A percentile compares a stretch with the other conserved stretches of the same genome.
Conservation (phyloP, 2,888 invertebrate species). For the Julus scandinavius region DNA sequence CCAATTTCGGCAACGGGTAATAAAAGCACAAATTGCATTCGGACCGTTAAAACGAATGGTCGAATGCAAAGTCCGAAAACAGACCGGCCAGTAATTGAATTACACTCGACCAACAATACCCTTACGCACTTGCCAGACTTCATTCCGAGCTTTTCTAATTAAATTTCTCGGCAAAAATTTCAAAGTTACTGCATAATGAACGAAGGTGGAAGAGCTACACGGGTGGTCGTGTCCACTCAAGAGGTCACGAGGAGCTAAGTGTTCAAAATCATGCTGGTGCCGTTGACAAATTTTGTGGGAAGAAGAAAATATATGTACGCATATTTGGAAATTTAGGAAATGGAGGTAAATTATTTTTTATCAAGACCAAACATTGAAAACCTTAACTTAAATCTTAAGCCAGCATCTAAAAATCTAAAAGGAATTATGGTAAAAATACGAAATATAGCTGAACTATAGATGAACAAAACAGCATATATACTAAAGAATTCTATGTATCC, state of each 20-base stretch:
- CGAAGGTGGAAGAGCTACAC: background rate
- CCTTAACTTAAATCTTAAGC: too few species aligned
- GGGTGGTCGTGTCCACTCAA: background rate
- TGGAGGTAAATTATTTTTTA: too few species aligned
- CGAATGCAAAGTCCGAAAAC: background rate
- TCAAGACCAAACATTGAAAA: too few species aligned
- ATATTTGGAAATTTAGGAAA: too few species aligned
- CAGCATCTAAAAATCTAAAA: too few species aligned
- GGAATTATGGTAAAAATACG: too few species aligned
- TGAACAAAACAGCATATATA: too few species aligned
- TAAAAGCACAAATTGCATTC: background rate
- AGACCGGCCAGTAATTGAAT: background rate
- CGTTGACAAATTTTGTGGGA: too few species aligned
- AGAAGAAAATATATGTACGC: too few species aligned
- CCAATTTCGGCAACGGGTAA: background rate
- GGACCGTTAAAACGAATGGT: background rate
- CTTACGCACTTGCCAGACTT: slow-evolving; percentile 4
- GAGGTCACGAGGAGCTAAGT: too few species aligned
- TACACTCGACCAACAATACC: slow-evolving; percentile 1
- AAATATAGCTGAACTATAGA: too few species aligned
- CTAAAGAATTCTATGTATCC: too few species aligned
- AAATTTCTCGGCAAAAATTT: background rate
- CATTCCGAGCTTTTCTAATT: background rate
- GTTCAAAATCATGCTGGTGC: background rate
- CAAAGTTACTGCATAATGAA: background rate